Base-by-base conservation (phyloP, 92 coral and sea anemone species). In the Meandrina meandrites region DNA sequence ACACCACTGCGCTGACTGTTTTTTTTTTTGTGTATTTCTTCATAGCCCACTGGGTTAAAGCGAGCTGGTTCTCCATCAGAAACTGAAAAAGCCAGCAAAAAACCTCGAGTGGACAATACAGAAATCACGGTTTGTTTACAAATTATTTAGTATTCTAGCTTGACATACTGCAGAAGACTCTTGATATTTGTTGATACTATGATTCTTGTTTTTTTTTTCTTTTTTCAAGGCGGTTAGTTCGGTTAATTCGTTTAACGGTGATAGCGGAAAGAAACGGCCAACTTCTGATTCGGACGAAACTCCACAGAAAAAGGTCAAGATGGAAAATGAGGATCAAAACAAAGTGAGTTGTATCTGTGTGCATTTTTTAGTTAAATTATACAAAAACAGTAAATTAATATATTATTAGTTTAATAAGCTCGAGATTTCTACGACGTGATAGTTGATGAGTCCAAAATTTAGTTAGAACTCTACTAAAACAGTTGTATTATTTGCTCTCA, bases 1-100 rank as follows among this genome's bases (percentile, higher is more conserved):
- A 8, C 21, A 4, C 53, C 53, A 4, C 53, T 48, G 53, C 12
- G 13, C 53, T 48, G 53, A 48, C 53, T 48, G 9, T 48, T 12
- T 50, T 42, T 11, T 78, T n/a, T 50, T 5, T 28, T 24, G 16
- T 34, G 34, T 24, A 22, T 84, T 60, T 62, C 15, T 36, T n/a
- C 17, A n/a, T 42, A 88, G 90, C 81, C 76, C 6, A 8, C 67
- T 9, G 88, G 82, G 1, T 62, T 85, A 18, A 85, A 85, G 83
- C 76, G 88, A 62, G 82, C 82, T 21, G 67, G 88, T 9, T 85
- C 88, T 50, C 88, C 88, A 28, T 28, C 22, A 19, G 62, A 85
- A 48, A 24, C 31, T 19, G 83, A 62, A 62, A 54, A 76, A 9
- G 66, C 50, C 51, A 78, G 83, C 67, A 85, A 85, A 18, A 85